A percentile compares a stretch with the other conserved stretches of the same genome.
Conservation (phyloP, 92 coral and sea anemone species). For the Micromussa lordhowensis region DNA sequence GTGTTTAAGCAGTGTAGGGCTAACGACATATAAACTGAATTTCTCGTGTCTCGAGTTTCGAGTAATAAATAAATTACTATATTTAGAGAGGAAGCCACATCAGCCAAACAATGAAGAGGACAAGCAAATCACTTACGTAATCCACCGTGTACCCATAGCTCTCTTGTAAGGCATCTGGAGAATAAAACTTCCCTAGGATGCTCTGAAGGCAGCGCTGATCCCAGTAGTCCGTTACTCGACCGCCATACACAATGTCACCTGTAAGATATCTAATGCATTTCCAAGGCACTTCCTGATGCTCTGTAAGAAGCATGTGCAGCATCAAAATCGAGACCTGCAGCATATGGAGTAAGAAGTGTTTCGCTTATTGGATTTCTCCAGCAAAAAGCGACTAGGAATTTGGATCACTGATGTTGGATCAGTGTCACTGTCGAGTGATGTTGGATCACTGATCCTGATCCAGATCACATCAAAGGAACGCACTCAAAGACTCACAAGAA, state of each 20-base stretch:
- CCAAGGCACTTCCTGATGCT: constrained; percentile 97
- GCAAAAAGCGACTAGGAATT: background rate
- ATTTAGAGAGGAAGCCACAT: too few relatives aligned
- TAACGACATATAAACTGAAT: too few relatives aligned
- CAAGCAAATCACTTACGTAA: constrained; percentile 47
- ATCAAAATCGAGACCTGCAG: constrained; percentile 90
- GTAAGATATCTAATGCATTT: constrained; percentile 86
- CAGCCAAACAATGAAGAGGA: background rate
- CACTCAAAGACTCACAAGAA: too few relatives aligned
- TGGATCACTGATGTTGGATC: too few relatives aligned
- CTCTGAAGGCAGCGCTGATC: constrained; percentile 95
- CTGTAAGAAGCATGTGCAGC: constrained; percentile 91
- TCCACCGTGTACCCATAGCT: constrained; percentile 86
- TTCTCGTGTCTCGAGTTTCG: too few relatives aligned
- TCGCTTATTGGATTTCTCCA: background rate
- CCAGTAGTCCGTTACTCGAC: constrained; percentile 97
- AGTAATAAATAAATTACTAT: too few relatives aligned
- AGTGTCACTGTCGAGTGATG: too few relatives aligned
- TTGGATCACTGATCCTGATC: too few relatives aligned
- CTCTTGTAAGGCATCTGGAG: constrained; percentile 81
- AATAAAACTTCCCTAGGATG: constrained; percentile 83
- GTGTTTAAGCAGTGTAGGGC: too few relatives aligned
- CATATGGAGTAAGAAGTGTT: background rate
- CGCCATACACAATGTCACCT: constrained; percentile 96
- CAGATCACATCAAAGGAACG: too few relatives aligned